Evolutionary conservation across 1,140 invertebrate genomes (phyloP), one percentile per base, ranked within the genome.

Genomic region (Choristoneura fumiferana): DNA sequence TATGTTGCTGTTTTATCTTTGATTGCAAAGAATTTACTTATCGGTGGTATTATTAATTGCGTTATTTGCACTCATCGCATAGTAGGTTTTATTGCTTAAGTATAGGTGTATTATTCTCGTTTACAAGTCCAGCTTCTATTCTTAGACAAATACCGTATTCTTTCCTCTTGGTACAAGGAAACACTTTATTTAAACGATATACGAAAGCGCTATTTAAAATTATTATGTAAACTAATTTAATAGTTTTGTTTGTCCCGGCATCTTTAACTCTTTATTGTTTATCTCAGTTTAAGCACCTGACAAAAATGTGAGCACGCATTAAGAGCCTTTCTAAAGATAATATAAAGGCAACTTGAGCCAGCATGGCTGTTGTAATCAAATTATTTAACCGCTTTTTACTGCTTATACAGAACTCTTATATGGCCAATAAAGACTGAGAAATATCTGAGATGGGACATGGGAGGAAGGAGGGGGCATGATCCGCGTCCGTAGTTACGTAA

Each of bases 401-500:
- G 43, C 10, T n/a, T 10, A 13, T 10, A 13, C 43, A 49, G 43
- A 29, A 29, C 10, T 49, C 43, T 61, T 57, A 56, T 58, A 54
- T 49, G 52, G 39, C 12, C 56, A 63, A 52, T 54, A 55, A 58
- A 62, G 56, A 33, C 54, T 45, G 60, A 10, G 29, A 43, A 13
- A 35, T 36, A 22, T 49, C 43, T 29, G 43, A 49, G 18, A 49
- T 18, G 43, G 43, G 36, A n/a, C n/a, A n/a, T n/a, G n/a, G n/a
- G n/a, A n/a, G n/a, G n/a, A n/a, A 36, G 36, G 17, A 12, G 57
- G 14, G 14, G 39, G 40, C 43, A 57, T 58, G 58, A 63, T 63
- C 53, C 57, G 52, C 38, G 58, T 63, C 53, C 57, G 52, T 37
- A 57, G 62, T 65, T 64, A 70, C 35, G 52, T 64, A 63, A 70